Evolutionary conservation across 1,140 invertebrate genomes (phyloP), one percentile per base, ranked within the genome.

Genomic region (Augochlora pura): DNA sequence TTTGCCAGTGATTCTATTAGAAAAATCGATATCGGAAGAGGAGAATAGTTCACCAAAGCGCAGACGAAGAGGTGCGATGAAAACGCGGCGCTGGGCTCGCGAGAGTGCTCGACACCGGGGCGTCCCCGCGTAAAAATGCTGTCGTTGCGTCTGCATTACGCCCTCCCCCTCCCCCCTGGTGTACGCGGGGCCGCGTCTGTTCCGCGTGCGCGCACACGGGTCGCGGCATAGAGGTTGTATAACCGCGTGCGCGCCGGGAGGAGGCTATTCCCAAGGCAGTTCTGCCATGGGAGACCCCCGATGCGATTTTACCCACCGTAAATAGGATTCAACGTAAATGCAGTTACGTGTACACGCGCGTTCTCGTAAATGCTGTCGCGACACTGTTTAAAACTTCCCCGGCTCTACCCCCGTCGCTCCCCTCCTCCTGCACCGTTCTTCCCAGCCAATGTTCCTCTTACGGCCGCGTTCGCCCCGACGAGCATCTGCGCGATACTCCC

Each of bases 281-380:
- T 70, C 72, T 72, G 76, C 70, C 81, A 82, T 62, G 80, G 86
- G 72, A 82, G 77, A 68, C 67, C 66, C 81, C 60, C 69, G 71
- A 86, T 85, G 81, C 87, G 81, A 82, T 85, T 87, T 85, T 77
- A 74, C 62, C 71, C 76, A 49, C 46, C 69, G 81, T 81, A 87
- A 88, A 88, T 88, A 82, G 81, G 83, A 88, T 88, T 88, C 80
- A 76, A 64, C 64, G 85, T 81, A 88, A 88, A 85, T 79, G 82
- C 82, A 83, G 79, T 83, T 87, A 67, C 81, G 63, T 82, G 39
- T 72, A 77, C 39, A 62, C 21, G 57, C 62, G 21, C 25, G 46
- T n/a, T 16, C 27, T 16, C 62, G 80, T 70, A 73, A 80, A 74
- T 75, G 80, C 62, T 83, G 73, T 81, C 73, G 77, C 73, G 75